Conservation (phyloP, 2,797 vertebrate species). For the Ispidina lecontei region DNA sequence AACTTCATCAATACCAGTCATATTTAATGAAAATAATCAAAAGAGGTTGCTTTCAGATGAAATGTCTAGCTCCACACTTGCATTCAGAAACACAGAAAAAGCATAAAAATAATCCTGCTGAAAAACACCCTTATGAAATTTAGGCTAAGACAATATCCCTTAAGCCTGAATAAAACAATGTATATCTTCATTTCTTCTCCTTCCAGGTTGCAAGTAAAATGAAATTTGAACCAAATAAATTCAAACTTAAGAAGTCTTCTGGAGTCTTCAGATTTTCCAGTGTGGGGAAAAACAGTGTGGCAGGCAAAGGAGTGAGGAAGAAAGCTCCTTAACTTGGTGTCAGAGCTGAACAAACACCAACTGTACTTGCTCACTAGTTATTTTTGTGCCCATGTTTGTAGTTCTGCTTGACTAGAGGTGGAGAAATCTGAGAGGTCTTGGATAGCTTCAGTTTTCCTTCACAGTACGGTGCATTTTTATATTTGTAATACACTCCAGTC, state of each 20-base stretch:
- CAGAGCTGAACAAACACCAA: background rate
- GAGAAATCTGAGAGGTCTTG: background rate
- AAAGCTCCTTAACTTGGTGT: background rate
- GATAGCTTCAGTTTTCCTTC: background rate
- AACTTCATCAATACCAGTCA: background rate
- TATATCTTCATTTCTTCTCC: too few relatives aligned
- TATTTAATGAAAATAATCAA: background rate
- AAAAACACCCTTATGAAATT: background rate
- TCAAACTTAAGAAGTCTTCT: background rate
- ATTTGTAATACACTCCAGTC: background rate
- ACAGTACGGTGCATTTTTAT: rapidly evolving
- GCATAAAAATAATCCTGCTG: background rate
- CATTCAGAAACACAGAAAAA: background rate
- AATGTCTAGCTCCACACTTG: background rate
- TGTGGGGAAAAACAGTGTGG: background rate
- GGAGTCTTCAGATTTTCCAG: background rate
- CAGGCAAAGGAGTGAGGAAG: rapidly evolving
- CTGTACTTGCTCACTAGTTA: background rate
- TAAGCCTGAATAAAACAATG: background rate
- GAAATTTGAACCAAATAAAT: background rate
- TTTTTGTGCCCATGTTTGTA: background rate
- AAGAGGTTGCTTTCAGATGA: background rate
- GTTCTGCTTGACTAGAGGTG: background rate
- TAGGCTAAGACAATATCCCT: background rate
- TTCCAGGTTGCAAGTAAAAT: too few relatives aligned